Base-by-base conservation (phyloP, 2,797 vertebrate genomes). In the Tachyglossus aculeatus region DNA sequence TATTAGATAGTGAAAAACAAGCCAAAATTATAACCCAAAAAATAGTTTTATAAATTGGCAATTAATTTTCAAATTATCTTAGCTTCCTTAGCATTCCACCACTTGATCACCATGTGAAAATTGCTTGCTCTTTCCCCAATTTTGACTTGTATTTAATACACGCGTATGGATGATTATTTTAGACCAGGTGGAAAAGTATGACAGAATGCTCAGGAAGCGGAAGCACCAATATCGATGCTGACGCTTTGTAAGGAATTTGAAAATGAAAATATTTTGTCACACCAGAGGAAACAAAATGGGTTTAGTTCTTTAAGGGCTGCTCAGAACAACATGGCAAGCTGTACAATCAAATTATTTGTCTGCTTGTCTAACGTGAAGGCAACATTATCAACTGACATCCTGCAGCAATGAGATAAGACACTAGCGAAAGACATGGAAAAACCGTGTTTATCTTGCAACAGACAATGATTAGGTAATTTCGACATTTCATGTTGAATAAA, bases 381-480 rank as follows among this genome's bases (percentile, higher is more conserved):
- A 88, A 80, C 73, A 91, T 94, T 93, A 92, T 93, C 92, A 84
- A 89, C 88, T 86, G 90, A 91, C 90, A 88, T 84, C 88, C 94
- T 94, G 93, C 90, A 93, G 90, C 73, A 84, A 84, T 77, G 84
- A 93, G 93, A 95, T 94, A 95, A 96, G 91, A 89, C 91, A 87
- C 84, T 71, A 53, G 71, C 81, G 68, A 88, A 89, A 90, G 87
- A 83, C 81, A 74, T 71, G 84, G 67, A 74, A 89, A 96, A 96
- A 94, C 94, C 91, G 90, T 95, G 94, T 96, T 96, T 93, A 93
- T 95, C 90, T 91, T 90, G 89, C 90, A 94, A 88, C 86, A 93
- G 94, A 93, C 94, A 95, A 92, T 94, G 93, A 95, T 96, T 93
- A 95, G 93, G 93, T 95, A 95, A 93, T 96, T 95, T 87, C 94